Evolutionary conservation across 2,797 vertebrate genomes (phyloP).

Genomic region (Trematomus bernacchii): DNA sequence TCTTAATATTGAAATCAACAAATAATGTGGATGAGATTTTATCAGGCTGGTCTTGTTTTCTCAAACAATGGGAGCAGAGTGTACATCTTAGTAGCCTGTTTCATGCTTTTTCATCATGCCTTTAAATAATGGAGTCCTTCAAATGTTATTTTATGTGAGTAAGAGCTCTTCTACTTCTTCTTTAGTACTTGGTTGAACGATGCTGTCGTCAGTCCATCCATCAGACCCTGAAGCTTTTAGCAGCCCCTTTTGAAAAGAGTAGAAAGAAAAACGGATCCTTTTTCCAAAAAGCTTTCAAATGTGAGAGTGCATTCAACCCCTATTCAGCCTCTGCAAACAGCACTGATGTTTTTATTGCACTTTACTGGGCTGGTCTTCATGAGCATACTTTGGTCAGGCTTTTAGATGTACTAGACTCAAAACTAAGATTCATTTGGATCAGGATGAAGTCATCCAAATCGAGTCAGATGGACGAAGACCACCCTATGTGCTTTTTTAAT

Average conservation of each 20-base stretch:
- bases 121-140: no score
- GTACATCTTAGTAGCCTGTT: no score
- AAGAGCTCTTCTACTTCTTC: conserved; percentile 2
- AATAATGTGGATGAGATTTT: no score
- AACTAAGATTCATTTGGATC: no score
- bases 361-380: not conserved
- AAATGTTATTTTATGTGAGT: not conserved
- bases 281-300: conserved; percentile 31
- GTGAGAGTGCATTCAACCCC: conserved; percentile 21
- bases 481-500: conserved; percentile 7
- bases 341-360: conserved; percentile 6
- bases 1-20: no score
- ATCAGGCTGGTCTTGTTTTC: no score
- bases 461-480: no score
- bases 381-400: no score
- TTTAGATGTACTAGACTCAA: no score
- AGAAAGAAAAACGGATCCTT: conserved; percentile 34
- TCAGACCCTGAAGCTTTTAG: conserved; percentile 51
- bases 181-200: conserved; percentile 9
- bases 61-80: no score
- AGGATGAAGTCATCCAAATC: no score
- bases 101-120: no score
- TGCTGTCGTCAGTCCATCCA: conserved; percentile 42
- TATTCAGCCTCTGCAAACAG: not conserved
- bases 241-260: conserved; percentile 38